Conservation (phyloP, 2,797 vertebrate species). For the Scolopax rusticola region DNA sequence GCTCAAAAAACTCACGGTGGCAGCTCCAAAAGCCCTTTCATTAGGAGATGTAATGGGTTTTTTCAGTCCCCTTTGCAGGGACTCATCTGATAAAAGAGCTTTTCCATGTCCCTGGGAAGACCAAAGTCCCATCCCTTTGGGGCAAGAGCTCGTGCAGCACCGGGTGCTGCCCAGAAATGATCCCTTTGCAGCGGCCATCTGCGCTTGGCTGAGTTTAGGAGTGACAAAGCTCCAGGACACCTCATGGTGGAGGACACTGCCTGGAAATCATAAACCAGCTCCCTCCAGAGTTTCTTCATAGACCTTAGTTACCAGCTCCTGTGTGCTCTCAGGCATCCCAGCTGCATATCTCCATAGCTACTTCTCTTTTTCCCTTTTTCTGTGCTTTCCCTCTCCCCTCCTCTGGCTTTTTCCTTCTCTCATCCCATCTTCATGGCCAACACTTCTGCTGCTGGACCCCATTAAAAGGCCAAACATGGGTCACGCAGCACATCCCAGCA, state of each 20-base stretch:
- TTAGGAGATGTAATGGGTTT: not conserved
- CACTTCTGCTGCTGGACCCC: not conserved
- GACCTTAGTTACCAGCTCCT: not conserved
- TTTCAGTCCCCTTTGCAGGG: not conserved
- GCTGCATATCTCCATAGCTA: not conserved
- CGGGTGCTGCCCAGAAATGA: not conserved
- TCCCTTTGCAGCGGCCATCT: not conserved
- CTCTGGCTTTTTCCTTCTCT: not conserved
- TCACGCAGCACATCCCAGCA: rapidly evolving
- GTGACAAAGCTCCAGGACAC: not conserved
- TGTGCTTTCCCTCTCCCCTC: not conserved
- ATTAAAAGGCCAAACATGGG: rapidly evolving
- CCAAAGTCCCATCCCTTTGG: rapidly evolving
- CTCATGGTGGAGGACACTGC: not conserved
- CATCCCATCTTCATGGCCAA: too few relatives aligned
- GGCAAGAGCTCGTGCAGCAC: not conserved
- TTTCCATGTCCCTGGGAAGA: not conserved
- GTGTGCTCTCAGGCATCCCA: not conserved
- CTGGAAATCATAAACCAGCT: not conserved
- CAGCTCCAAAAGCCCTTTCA: not conserved
- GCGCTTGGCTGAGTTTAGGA: not conserved
- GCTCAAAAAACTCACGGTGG: not conserved
- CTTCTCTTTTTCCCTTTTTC: not conserved
- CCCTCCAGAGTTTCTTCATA: not conserved
- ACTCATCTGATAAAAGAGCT: not conserved